These are phyloP conservation scores for Heteropelma amictum DNA, from an alignment of 2,888 invertebrate genomes.

Conservation along the genomic window DNA sequence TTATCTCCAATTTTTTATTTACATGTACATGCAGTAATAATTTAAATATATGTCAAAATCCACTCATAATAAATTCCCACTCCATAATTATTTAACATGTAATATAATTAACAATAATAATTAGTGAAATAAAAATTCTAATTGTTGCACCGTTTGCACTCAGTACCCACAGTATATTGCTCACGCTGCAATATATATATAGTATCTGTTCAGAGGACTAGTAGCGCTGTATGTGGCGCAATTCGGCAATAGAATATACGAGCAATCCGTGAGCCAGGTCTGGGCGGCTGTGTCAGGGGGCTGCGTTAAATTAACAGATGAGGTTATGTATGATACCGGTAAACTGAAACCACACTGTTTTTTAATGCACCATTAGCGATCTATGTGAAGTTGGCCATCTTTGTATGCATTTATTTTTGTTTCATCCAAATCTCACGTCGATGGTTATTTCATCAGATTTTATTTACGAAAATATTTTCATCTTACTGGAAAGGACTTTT, in stretches of 20 bases:
- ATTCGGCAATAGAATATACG: background rate
- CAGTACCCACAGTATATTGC: no score
- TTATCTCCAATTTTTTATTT: background rate
- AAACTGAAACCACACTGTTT: no score
- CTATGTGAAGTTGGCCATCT: no score
- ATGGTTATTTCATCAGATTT: no score
- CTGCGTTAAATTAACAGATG: background rate
- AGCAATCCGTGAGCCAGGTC: background rate
- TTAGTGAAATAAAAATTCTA: no score
- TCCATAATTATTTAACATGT: background rate
- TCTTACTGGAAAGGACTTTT: no score
- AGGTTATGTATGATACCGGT: no score
- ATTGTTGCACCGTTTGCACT: no score
- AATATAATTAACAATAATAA: background rate
- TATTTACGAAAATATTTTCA: no score
- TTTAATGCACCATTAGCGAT: no score
- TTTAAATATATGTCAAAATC: background rate
- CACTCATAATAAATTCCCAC: background rate
- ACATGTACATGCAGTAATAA: background rate
- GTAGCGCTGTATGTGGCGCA: background rate
- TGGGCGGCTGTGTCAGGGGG: background rate
- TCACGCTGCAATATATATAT: background rate
- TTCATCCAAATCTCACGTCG: no score
- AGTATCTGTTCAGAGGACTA: background rate
- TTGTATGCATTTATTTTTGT: no score